Conservation (phyloP, 30 jellyfish, hydroid and myxozoan species). For the Rhopilema esculentum region DNA sequence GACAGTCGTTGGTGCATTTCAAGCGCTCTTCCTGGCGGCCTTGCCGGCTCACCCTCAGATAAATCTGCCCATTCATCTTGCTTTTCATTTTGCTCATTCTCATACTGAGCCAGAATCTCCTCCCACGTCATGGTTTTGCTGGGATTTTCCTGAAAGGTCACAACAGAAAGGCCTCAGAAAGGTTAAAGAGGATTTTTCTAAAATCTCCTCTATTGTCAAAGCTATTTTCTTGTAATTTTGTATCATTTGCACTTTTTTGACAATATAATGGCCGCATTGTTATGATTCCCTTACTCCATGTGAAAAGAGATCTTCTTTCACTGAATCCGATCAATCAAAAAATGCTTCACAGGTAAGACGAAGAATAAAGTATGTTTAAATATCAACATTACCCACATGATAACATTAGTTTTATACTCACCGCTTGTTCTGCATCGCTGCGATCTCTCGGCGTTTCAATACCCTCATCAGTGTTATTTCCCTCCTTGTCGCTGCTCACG, state of each 20-base stretch:
- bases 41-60: constrained; percentile 82
- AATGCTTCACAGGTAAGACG: too few relatives aligned
- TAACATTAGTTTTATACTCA: constrained; percentile 18
- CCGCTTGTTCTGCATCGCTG: constrained; percentile 77
- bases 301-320: too few relatives aligned
- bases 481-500: constrained; percentile 89
- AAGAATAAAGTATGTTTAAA: too few relatives aligned
- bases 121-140: constrained; percentile 81
- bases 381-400: too few relatives aligned
- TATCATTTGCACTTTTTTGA: too few relatives aligned
- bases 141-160: constrained; percentile 44
- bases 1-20: constrained; percentile 96
- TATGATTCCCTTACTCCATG: too few relatives aligned
- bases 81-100: constrained; percentile 64
- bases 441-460: constrained; percentile 81
- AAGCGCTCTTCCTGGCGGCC: constrained; percentile 97
- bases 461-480: constrained; percentile 70
- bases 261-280: too few relatives aligned
- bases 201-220: too few relatives aligned
- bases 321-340: too few relatives aligned
- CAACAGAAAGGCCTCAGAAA: background rate
- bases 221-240: too few relatives aligned
- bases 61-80: constrained; percentile 87
- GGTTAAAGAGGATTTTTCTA: too few relatives aligned
- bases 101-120: constrained; percentile 91